Evolutionary conservation across 2,797 vertebrate genomes (phyloP), one percentile per base, ranked within the genome.

Genomic region (Orientallactaga sibirica): DNA sequence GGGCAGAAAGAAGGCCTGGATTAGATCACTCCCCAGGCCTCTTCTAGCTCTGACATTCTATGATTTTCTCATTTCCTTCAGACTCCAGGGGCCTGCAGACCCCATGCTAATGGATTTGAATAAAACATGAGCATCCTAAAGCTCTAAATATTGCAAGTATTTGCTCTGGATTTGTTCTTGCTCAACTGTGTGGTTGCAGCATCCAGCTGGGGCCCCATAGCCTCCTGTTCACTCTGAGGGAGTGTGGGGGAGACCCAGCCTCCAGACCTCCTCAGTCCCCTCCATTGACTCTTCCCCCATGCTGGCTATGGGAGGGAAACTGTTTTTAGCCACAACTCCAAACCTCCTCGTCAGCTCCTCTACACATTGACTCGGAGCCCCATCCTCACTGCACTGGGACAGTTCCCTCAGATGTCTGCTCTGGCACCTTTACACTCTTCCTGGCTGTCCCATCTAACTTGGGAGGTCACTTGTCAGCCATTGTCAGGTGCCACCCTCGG

Each of bases 41-140:
- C 93, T 96, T 92, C 91, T 75, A 95, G 87, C 91, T 87, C 87
- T 96, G 96, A 96, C 95, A 92, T 96, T 97, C 96, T 96, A 89
- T 97, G 97, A 97, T 97, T 97, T 97, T 97, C 97, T 97, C 94
- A 97, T 97, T 97, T 97, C 97, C 95, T 95, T 96, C 95, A 95
- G 96, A 97, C 92, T 94, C 95, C 86, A 62, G 97, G 96, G 94
- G 91, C 95, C 92, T 91, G 95, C 94, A 93, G 96, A 96, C 93
- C 95, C 95, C 96, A 94, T 97, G 95, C 95, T 97, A 96, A 97
- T 87, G 84, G 71, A 66, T 58, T 96, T 97, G 95, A 97, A 97
- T 97, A 97, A 97, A 97, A 97, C 97, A 97, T 97, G 92, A 91
- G 74, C 95, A 92, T 89, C 86, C 71, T 71, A 93, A 95, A 96